Percentiles rank a stretch among this genome's conserved stretches.
Conservation (phyloP, 1,140 invertebrate genomes). For the Aphelinus atriplicis region DNA sequence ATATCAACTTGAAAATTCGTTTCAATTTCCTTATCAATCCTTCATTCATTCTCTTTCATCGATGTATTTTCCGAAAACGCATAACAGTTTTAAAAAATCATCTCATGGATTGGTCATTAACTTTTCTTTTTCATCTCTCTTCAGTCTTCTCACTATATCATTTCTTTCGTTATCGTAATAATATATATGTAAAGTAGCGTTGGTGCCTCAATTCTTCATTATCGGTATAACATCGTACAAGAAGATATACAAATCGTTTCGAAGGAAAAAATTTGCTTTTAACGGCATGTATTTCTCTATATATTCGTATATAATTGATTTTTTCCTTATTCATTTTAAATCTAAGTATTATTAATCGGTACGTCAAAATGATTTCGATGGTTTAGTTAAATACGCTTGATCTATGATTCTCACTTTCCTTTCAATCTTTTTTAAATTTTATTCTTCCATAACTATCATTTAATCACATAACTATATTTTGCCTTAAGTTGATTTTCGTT, state of each 20-base stretch:
- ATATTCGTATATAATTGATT: constrained; percentile 30
- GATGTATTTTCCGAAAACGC: not conserved
- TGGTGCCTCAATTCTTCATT: constrained; percentile 1
- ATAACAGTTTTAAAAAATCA: constrained; percentile 7
- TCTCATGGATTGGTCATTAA: constrained; percentile 4
- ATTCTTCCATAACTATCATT: not conserved
- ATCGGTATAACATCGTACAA: constrained; percentile 30
- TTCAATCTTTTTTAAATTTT: constrained; percentile 11
- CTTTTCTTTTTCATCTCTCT: not conserved
- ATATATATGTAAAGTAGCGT: constrained; percentile 25
- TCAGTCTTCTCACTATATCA: not conserved
- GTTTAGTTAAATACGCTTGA: not conserved
- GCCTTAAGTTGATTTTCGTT: constrained; percentile 3
- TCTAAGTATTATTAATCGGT: constrained; percentile 19
- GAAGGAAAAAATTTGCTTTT: constrained; percentile 27
- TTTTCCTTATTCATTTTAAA: constrained; percentile 10
- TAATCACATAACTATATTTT: not conserved
- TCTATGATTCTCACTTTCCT: constrained; percentile 5
- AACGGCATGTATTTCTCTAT: constrained; percentile 20
- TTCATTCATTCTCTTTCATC: constrained; percentile 1
- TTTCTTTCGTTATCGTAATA: constrained; percentile 28
- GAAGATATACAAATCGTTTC: constrained; percentile 31
- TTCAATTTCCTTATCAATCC: constrained; percentile 1
- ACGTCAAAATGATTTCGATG: constrained; percentile 31
- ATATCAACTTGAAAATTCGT: not conserved